These are phyloP conservation scores for Leucophenga maculata DNA, from an alignment of 2,888 invertebrate species.

Conservation along the genomic window DNA sequence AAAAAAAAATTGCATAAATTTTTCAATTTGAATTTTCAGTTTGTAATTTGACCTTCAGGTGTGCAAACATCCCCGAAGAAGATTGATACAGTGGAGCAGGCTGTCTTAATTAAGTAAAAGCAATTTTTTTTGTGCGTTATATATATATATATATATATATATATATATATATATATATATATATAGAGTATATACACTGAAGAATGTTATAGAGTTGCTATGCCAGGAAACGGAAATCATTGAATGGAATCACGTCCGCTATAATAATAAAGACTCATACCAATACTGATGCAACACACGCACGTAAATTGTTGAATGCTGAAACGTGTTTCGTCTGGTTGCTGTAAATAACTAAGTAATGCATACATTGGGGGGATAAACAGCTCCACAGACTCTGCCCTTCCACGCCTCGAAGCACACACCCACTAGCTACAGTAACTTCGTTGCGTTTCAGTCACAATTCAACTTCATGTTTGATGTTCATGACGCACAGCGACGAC, in stretches of 20 bases:
- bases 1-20: too few species aligned
- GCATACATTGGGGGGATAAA: background rate
- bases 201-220: background rate
- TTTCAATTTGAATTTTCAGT: background rate
- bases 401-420: background rate
- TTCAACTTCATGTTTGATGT: conserved; percentile 40
- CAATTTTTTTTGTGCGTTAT: too few species aligned
- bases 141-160: background rate
- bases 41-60: conserved; percentile 3
- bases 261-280: conserved; percentile 9
- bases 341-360: too few species aligned
- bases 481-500: conserved; percentile 44
- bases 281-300: background rate
- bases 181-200: background rate
- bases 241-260: conserved; percentile 47
- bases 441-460: conserved; percentile 15
- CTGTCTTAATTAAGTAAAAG: too few species aligned
- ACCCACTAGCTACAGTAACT: background rate
- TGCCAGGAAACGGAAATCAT: conserved; percentile 46
- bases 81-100: too few species aligned
- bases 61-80: background rate
- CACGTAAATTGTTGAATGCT: background rate
- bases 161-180: background rate
- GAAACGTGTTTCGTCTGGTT: too few species aligned
- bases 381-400: background rate